A percentile compares a stretch with the other conserved stretches of the same genome.
Conservation (phyloP, 2,797 vertebrate genomes). For the Poecilia wingei region DNA sequence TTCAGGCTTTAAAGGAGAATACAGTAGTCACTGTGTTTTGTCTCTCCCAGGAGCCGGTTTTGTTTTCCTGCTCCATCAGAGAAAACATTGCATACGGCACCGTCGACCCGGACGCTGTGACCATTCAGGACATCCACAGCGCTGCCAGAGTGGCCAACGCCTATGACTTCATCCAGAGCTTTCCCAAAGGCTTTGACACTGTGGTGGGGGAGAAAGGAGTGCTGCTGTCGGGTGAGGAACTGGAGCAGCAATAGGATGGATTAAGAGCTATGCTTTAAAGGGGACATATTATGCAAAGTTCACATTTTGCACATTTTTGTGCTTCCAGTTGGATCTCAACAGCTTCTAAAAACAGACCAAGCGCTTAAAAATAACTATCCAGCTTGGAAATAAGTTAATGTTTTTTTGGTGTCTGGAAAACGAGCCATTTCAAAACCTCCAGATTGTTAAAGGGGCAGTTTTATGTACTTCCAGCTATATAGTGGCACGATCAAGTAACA, state of each 20-base stretch:
- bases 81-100: constrained; percentile 97
- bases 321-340: no score
- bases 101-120: constrained; percentile 81
- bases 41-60: constrained; percentile 87
- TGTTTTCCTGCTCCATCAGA: constrained; percentile 94
- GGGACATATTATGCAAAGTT: no score
- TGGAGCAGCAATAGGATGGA: background rate
- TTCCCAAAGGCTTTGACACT: constrained; percentile 91
- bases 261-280: background rate
- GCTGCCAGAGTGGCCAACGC: constrained; percentile 92
- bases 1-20: background rate
- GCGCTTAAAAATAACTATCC: no score
- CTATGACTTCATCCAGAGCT: constrained; percentile 85
- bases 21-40: background rate
- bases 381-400: no score
- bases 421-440: no score
- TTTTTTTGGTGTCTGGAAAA: no score
- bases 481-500: no score
- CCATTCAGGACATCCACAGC: constrained; percentile 83
- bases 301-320: no score
- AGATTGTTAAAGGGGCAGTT: no score
- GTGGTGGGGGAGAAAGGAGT: constrained; percentile 96
- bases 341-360: no score
- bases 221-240: constrained; percentile 89
- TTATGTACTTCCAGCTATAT: no score